Percentiles rank a stretch among this genome's conserved stretches.
Evolutionary conservation across 2,888 invertebrate species (phyloP).

Genomic region (Rhamphomyia laevipes): DNA sequence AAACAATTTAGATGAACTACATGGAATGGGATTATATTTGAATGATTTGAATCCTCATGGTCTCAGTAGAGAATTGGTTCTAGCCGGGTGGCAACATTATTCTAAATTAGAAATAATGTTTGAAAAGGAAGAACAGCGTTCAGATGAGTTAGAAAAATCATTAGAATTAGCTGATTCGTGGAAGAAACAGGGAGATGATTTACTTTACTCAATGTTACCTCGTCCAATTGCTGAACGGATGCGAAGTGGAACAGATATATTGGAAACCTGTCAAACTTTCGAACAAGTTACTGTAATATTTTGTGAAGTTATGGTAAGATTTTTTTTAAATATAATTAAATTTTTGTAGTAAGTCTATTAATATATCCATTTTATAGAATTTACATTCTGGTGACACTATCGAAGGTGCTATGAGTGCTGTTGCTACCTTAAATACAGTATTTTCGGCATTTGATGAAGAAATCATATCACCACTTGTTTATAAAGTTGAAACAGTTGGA

Average conservation of each 20-base stretch:
- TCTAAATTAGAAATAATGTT: conserved; percentile 70
- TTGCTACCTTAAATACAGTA: conserved; percentile 73
- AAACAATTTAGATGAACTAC: conserved; percentile 71
- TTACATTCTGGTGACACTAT: conserved; percentile 29
- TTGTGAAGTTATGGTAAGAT: conserved; percentile 28
- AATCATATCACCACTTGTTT: conserved; percentile 72
- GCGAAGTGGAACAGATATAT: conserved; percentile 59
- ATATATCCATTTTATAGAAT: conserved; percentile 16
- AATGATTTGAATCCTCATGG: conserved; percentile 81
- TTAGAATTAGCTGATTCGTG: conserved; percentile 67
- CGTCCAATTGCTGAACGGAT: conserved; percentile 71
- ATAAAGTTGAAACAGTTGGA: conserved; percentile 93
- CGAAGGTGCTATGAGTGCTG: conserved; percentile 61
- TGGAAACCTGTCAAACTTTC: conserved; percentile 65
- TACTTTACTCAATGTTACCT: conserved; percentile 88
- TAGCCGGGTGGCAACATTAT: conserved; percentile 76
- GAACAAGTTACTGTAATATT: conserved; percentile 38
- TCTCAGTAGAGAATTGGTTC: conserved; percentile 67
- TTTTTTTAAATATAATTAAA: not conserved
- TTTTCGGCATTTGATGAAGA: conserved; percentile 76
- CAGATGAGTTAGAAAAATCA: conserved; percentile 66
- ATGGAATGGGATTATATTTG: conserved; percentile 63
- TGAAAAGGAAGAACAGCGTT: conserved; percentile 69
- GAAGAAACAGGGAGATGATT: conserved; percentile 74
- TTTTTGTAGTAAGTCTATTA: not conserved